Evolutionary conservation across 2,797 vertebrate genomes (phyloP).

Genomic region (Gymnoscopelus braueri): DNA sequence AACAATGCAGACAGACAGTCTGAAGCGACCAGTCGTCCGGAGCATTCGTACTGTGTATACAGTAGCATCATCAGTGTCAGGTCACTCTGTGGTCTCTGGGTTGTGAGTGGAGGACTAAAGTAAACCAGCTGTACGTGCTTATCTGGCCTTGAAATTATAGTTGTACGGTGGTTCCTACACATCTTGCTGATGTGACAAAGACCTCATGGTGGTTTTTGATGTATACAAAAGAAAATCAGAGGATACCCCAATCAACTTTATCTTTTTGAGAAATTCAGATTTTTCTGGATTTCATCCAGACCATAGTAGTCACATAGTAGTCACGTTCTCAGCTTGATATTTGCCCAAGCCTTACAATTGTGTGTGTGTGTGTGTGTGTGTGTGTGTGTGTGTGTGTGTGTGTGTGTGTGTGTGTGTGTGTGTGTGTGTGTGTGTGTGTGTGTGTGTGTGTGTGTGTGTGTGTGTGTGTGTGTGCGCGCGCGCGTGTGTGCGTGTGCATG

Average conservation of each 20-base stretch:
- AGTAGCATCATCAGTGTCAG: conserved; percentile 46
- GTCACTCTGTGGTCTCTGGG: conserved; percentile 35
- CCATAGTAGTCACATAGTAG: no score
- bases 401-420: no score
- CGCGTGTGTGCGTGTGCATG: no score
- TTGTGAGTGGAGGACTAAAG: not conserved
- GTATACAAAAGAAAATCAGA: not conserved
- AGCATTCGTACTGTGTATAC: not conserved
- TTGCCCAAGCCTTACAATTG: no score
- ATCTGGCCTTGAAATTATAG: conserved; percentile 14
- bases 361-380: no score
- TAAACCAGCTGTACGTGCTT: conserved; percentile 14
- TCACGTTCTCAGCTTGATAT: no score
- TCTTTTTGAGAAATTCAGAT: not conserved
- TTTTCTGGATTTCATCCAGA: no score
- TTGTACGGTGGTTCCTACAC: not conserved
- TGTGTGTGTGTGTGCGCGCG: no score
- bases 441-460: no score
- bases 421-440: no score
- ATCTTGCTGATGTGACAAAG: not conserved
- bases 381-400: no score
- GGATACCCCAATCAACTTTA: not conserved
- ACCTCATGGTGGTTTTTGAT: not conserved
- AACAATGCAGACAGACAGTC: conserved; percentile 39
- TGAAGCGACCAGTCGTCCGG: conserved; percentile 62